Evolutionary conservation across 2,888 invertebrate species (phyloP), one percentile per base, ranked within the genome.

Genomic region (Tanytarsus gracilentus): DNA sequence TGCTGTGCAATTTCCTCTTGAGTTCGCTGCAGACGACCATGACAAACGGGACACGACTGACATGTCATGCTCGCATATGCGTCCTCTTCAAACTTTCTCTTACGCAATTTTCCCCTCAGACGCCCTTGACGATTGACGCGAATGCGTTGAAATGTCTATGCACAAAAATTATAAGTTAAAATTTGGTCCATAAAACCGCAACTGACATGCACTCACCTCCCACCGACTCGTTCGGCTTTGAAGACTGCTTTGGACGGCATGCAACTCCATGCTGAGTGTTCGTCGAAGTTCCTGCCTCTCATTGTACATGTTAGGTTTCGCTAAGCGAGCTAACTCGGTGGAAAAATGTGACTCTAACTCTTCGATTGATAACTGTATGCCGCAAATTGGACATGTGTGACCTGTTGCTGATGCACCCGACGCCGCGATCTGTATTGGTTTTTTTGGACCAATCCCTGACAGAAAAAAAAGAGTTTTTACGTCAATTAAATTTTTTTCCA

Each of bases 91-190:
- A 78, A 77, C 69, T 83, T 81, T 62, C 83, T 77, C 71, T 83
- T 83, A 64, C 83, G 78, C 62, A 82, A 80, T 71, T 83, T 84
- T 63, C 83, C 74, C 65, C 84, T 72, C 49, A 85, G 71, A 56
- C 86, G 75, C 64, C 82, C 80, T 67, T 85, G 84, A 64, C 86
- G 77, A 70, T 86, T 86, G 61, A 80, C 79, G 67, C 82, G 80
- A 65, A 85, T 82, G 65, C 85, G 75, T 70, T 84, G 81, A 70
- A 83, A 86, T 44, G 84, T 84, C 81, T 82, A 70, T 36, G 72
- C n/a, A n/a, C n/a, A n/a, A 21, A 25, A 33, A n/a, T 6, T 40
- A 52, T 56, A 61, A 62, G 36, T 23, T 39, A 21, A 51, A 29
- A 29, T 27, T 11, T 16, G 26, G 4, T 49, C 14, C 23, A 49